A percentile compares a stretch with the other conserved stretches of the same genome.
These are phyloP conservation scores for Polymixis lichenea DNA, from an alignment of 2,888 invertebrate species.

Conservation along the genomic window DNA sequence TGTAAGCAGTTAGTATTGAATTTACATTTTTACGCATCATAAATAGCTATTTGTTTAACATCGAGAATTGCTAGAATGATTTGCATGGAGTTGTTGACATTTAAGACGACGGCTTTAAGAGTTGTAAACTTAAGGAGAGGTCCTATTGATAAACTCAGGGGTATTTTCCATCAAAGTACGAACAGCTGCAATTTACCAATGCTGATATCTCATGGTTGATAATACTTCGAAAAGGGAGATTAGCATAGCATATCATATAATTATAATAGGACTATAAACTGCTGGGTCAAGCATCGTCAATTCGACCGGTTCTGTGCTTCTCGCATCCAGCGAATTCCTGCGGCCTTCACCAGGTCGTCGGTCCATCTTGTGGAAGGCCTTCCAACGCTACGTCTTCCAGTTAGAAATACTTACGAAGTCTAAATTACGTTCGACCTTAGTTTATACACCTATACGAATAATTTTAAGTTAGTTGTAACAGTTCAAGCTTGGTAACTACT, in stretches of 20 bases:
- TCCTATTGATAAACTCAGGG: background rate
- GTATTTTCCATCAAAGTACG: background rate
- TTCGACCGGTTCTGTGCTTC: no score
- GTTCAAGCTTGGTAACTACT: background rate
- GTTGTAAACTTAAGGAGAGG: background rate
- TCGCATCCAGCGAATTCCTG: no score
- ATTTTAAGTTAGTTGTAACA: background rate
- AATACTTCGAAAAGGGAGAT: background rate
- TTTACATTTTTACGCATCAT: slow-evolving; percentile 54
- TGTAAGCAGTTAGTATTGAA: slow-evolving; percentile 20
- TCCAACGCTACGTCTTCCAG: no score
- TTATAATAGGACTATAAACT: no score
- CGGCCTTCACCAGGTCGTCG: no score
- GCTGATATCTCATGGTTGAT: background rate
- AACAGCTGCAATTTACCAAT: slow-evolving; percentile 17
- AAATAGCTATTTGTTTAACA: slow-evolving; percentile 44
- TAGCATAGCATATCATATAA: no score
- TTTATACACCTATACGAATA: background rate
- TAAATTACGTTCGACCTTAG: no score
- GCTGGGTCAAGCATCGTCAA: no score
- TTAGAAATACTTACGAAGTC: no score
- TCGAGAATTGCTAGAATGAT: slow-evolving; percentile 36
- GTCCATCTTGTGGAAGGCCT: no score
- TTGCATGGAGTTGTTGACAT: slow-evolving; percentile 41
- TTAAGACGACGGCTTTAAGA: background rate